A percentile compares a stretch with the other conserved stretches of the same genome.
phyloP scores from a whole-genome alignment of 2,888 invertebrate species.

The Rapana venosa region DNA sequence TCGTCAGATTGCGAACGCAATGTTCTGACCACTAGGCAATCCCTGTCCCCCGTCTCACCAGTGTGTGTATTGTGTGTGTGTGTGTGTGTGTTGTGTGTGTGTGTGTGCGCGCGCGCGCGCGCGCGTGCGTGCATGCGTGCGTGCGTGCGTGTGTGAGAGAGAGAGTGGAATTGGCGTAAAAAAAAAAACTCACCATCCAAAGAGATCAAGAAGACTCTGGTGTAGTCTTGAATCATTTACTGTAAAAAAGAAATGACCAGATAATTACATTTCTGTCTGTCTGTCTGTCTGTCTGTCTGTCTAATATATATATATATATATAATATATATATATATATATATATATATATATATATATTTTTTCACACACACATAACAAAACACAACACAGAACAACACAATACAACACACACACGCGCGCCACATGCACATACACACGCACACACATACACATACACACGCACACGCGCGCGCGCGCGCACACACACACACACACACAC shows the following conservation, averaged over 20 bases:
- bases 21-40: too few relatives aligned
- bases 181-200: background rate
- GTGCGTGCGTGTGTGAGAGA: background rate
- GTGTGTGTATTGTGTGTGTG: too few relatives aligned
- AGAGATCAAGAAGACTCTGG: too few relatives aligned
- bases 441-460: background rate
- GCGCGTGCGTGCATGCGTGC: background rate
- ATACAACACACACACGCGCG: background rate
- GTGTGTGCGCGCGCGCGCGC: background rate
- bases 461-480: background rate
- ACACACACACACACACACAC: background rate
- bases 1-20: too few relatives aligned
- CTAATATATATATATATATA: background rate
- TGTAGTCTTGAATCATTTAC: too few relatives aligned
- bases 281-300: background rate
- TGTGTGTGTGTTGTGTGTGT: background rate
- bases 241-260: too few relatives aligned
- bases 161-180: background rate
- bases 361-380: background rate
- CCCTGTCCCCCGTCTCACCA: too few relatives aligned
- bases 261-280: background rate
- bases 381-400: background rate
- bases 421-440: background rate
- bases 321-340: slow-evolving; percentile 11
- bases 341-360: slow-evolving; percentile 4